Percentiles rank a stretch among this genome's conserved stretches.
phyloP scores from a whole-genome alignment of 2,888 invertebrate species.

The Macropis europaea region DNA sequence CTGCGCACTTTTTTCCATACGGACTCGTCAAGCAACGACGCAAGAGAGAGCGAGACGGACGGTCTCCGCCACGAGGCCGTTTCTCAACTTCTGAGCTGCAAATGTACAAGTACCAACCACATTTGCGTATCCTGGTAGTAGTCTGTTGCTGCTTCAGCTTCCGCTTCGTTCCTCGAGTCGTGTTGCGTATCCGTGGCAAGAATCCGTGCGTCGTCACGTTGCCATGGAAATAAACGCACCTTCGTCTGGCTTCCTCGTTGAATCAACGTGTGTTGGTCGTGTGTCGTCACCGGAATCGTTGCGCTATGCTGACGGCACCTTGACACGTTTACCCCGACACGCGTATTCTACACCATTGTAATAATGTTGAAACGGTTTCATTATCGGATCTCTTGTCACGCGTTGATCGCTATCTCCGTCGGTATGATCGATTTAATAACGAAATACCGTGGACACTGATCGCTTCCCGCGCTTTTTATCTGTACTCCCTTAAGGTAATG shows the following conservation, averaged over 20 bases:
- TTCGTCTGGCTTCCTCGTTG: conserved; percentile 47
- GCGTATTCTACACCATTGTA: conserved; percentile 43
- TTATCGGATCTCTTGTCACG: conserved; percentile 34
- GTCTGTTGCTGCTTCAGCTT: conserved; percentile 45
- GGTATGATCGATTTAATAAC: not conserved
- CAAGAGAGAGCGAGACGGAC: conserved; percentile 44
- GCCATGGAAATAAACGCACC: conserved; percentile 49
- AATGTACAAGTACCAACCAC: conserved; percentile 59
- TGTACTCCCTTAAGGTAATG: not conserved
- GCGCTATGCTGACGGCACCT: conserved; percentile 63
- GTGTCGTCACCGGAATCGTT: conserved; percentile 55
- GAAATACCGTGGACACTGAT: not conserved
- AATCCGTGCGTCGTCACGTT: conserved; percentile 51
- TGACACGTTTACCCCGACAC: conserved; percentile 70
- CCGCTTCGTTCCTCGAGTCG: conserved; percentile 39
- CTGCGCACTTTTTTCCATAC: conserved; percentile 59
- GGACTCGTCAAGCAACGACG: conserved; percentile 40
- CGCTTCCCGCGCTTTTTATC: conserved; percentile 38
- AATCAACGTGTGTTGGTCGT: conserved; percentile 31
- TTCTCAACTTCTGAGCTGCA: conserved; percentile 53
- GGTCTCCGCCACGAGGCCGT: conserved; percentile 53
- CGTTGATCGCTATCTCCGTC: conserved; percentile 23
- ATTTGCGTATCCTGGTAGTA: conserved; percentile 54
- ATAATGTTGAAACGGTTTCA: conserved; percentile 36
- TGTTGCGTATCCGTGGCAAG: conserved; percentile 28